A percentile compares a stretch with the other conserved stretches of the same genome.
These are phyloP conservation scores for Margaritifera margaritifera DNA, from an alignment of 2,888 invertebrate genomes.

Conservation along the genomic window DNA sequence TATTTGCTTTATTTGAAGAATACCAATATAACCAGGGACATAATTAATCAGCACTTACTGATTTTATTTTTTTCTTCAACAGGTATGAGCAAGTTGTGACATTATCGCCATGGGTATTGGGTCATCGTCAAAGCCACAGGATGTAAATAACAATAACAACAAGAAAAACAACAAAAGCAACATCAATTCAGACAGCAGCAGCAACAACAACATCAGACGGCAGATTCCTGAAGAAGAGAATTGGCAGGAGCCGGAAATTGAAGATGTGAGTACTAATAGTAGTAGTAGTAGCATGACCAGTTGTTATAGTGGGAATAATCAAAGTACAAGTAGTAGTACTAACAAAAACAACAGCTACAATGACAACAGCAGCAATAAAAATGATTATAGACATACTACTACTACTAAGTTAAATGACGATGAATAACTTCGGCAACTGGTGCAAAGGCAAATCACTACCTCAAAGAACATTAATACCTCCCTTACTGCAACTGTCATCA, in stretches of 20 bases:
- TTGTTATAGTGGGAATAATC: neutral
- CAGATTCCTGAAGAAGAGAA: too few relatives aligned
- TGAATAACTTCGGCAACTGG: neutral
- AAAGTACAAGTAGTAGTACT: neutral
- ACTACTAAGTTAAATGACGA: neutral
- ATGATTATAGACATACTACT: neutral
- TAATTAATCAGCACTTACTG: too few relatives aligned
- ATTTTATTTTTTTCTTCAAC: too few relatives aligned
- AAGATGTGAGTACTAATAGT: constrained; percentile 24
- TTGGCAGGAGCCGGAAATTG: constrained; percentile 25
- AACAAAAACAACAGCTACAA: constrained; percentile 1
- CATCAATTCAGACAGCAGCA: too few relatives aligned
- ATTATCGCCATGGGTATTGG: too few relatives aligned
- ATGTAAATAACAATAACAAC: too few relatives aligned
- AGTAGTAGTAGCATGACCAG: neutral
- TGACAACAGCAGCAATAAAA: neutral
- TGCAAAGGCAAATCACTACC: neutral
- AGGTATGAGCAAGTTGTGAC: too few relatives aligned
- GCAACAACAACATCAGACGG: too few relatives aligned
- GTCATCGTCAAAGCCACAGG: too few relatives aligned
- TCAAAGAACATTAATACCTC: neutral
- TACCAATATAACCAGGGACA: too few relatives aligned
- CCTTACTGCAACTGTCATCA: neutral
- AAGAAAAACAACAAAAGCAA: too few relatives aligned
- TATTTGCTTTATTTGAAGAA: too few relatives aligned